Evolutionary conservation across 2,113 vertebrate genomes (phyloP), one percentile per base, ranked within the genome.

Genomic region (Amphiprion ocellaris): DNA sequence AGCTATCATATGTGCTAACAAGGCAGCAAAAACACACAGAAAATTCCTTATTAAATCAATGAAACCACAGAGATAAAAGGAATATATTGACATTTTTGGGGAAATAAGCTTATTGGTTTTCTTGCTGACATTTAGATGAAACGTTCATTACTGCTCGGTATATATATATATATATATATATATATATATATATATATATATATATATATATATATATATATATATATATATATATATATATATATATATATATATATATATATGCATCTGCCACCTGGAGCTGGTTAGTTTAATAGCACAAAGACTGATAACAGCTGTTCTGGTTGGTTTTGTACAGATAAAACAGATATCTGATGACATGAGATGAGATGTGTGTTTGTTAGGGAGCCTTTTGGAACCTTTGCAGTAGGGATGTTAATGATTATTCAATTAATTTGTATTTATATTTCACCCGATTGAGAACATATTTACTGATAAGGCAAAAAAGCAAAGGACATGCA

Each of bases 121-220:
- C n/a, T 65, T 47, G 39, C 17, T 61, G 69, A 70, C 61, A 55
- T 59, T 71, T 71, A 24, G 21, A 71, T 70, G 5, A 75, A 46
- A 26, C 58, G 15, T 10, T 33, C 15, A 5, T n/a, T 10, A 26
- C 2, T 49, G 33, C 33, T 49, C 17, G 23, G 16, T 26, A 26
- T 26, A 26, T 26, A 26, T 26, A 26, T 26, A 26, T 26, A 26
- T 26, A 26, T 26, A 26, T 26, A 26, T 26, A 26, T 26, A 26
- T 26, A 26, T 53, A 0, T 47, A 77, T 69, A 19, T 4, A n/a
- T 26, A 26, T 26, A 26, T 26, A 26, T 26, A 26, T 53, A 0
- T 47, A 77, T 69, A 19, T 4, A 26, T 26, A 26, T 26, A 26
- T 26, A 26, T 53, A 0, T 47, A 77, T 26, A 26, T 26, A 26